These are phyloP conservation scores for Sparidentex hasta DNA, from an alignment of 2,797 vertebrate genomes.

Conservation along the genomic window DNA sequence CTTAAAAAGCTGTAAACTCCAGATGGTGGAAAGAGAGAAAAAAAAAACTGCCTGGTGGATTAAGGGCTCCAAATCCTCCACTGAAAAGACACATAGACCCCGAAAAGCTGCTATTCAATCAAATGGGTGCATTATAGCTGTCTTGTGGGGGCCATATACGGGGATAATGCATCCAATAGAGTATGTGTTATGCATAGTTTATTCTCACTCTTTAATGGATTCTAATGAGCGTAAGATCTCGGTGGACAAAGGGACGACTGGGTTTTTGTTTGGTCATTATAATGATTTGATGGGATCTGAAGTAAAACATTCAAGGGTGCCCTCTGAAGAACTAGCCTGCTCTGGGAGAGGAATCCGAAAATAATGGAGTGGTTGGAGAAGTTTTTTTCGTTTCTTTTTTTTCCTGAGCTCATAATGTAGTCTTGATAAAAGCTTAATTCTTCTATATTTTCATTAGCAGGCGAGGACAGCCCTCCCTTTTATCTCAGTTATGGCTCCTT, in stretches of 20 bases:
- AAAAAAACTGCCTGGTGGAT: conserved; percentile 85
- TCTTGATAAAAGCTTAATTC: neutral
- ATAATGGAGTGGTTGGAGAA: conserved; percentile 29
- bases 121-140: conserved; percentile 80
- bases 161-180: conserved; percentile 77
- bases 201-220: conserved; percentile 75
- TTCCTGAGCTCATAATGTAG: conserved; percentile 17
- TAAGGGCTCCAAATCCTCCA: conserved; percentile 84
- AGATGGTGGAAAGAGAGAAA: conserved; percentile 82
- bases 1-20: conserved; percentile 85
- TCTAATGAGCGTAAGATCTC: conserved; percentile 78
- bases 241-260: conserved; percentile 63
- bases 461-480: neutral
- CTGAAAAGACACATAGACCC: conserved; percentile 83
- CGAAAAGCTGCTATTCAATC: conserved; percentile 78
- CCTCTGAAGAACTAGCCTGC: conserved; percentile 26
- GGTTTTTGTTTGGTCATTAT: conserved; percentile 74
- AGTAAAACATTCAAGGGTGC: conserved; percentile 49
- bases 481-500: neutral
- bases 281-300: conserved; percentile 71
- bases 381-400: neutral
- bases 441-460: conserved; percentile 49
- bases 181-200: conserved; percentile 81
- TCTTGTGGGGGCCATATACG: conserved; percentile 70
- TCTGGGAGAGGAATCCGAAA: conserved; percentile 36